Conservation (phyloP, 2,113 vertebrate species). For the Phasianus colchicus region DNA sequence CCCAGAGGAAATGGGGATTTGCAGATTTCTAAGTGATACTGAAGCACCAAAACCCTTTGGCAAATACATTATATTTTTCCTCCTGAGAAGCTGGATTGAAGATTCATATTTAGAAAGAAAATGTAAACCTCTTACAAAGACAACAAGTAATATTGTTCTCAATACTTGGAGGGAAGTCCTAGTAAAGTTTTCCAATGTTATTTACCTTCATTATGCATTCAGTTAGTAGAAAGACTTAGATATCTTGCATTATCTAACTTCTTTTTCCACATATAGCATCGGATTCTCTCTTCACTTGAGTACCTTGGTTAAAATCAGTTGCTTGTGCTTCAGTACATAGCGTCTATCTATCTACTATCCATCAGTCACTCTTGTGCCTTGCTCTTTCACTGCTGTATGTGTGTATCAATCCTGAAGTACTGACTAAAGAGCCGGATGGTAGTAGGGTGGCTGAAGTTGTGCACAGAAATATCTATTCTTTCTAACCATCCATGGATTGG, state of each 20-base stretch:
- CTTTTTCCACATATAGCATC: background rate
- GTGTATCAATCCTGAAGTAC: background rate
- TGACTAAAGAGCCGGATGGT: background rate
- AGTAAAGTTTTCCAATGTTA: background rate
- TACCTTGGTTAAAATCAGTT: background rate
- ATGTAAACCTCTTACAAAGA: background rate
- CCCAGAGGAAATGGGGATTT: background rate
- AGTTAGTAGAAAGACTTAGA: background rate
- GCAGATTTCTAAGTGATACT: background rate
- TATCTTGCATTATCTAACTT: background rate
- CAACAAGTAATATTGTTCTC: background rate
- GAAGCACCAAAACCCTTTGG: background rate
- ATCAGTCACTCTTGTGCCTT: background rate
- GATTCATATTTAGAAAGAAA: background rate
- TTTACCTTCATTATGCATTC: background rate
- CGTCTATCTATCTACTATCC: background rate
- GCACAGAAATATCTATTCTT: background rate
- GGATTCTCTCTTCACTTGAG: background rate
- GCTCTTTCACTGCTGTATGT: background rate
- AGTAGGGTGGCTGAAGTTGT: background rate
- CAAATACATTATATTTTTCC: background rate
- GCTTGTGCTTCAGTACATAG: background rate
- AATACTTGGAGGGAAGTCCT: background rate
- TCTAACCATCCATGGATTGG: background rate
- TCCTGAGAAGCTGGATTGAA: background rate